Evolutionary conservation across 2,113 vertebrate species (phyloP).

Genomic region (Phycodurus eques): DNA sequence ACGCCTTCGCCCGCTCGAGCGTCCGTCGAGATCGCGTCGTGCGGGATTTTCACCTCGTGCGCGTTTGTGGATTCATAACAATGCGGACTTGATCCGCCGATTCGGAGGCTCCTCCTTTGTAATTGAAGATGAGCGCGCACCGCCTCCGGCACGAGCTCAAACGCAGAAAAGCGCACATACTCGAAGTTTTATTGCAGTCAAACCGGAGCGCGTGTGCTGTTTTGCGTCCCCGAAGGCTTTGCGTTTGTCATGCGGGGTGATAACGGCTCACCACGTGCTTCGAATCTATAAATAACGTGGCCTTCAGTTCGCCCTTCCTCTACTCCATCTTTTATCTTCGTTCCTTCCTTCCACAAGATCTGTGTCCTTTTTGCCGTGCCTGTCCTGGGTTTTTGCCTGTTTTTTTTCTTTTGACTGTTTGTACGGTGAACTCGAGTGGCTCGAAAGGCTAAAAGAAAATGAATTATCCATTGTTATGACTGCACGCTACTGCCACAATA

Average conservation of each 20-base stretch:
- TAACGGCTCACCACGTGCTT: slow-evolving; percentile 23
- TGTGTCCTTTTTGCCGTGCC: neutral
- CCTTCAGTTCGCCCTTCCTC: slow-evolving; percentile 23
- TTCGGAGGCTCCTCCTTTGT: slow-evolving; percentile 49
- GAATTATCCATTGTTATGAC: too few relatives aligned
- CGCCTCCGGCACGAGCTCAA: slow-evolving; percentile 14
- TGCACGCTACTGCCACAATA: too few relatives aligned
- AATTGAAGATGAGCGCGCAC: slow-evolving; percentile 29
- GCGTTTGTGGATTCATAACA: slow-evolving; percentile 29
- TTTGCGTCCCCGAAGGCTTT: slow-evolving; percentile 34
- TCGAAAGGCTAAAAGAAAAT: too few relatives aligned
- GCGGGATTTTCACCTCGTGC: neutral
- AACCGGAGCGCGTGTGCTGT: slow-evolving; percentile 11
- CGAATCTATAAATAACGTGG: slow-evolving; percentile 41
- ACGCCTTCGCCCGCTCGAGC: neutral
- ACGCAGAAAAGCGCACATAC: neutral
- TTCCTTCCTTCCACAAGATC: slow-evolving; percentile 19
- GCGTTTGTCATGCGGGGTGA: slow-evolving; percentile 46
- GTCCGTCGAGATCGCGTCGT: neutral
- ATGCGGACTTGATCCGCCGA: slow-evolving; percentile 24
- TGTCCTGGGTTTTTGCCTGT: neutral
- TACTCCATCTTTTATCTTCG: slow-evolving; percentile 26
- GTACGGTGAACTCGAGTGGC: too few relatives aligned
- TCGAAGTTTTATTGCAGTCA: slow-evolving; percentile 13
- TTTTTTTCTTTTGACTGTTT: slow-evolving; percentile 1